Base-by-base conservation (phyloP, 1,140 invertebrate genomes). In the Drosophila biarmipes region DNA sequence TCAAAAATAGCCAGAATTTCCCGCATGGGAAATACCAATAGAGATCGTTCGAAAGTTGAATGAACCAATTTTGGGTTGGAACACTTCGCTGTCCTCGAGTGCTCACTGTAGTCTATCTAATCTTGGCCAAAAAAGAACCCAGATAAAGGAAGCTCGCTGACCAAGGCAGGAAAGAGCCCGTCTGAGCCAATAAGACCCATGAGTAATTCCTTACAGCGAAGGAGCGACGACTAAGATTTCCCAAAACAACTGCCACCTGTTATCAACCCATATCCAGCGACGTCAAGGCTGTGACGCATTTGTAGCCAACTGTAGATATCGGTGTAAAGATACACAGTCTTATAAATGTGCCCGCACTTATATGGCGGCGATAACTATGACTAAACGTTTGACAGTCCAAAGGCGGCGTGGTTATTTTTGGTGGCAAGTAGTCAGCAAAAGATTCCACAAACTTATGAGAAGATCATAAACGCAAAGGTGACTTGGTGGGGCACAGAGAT, bases 291-390 rank as follows among this genome's bases (percentile, higher is more conserved):
- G 45, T 73, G 68, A 86, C 81, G 78, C 81, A 19, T 15, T 73
- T 58, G 78, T 78, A 86, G 82, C 40, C 78, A 80, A 85, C 78
- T 49, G 56, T 80, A 75, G 81, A 78, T 87, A 81, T 68, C 57
- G 14, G 42, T 73, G 64, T 49, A 21, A 46, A 54, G 57, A 55
- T 38, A 58, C 55, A 43, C 37, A 53, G 24, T 55, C 55, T 38
- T 55, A 52, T 42, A 56, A 43, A 43, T 56, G 31, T 61, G 43
- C 7, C 0, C 27, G 5, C 34, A 6, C 43, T 40, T 40, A 37
- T 31, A 19, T 34, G 35, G 34, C 19, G 27, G 34, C 43, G 14
- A 43, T 27, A 55, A 27, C 63, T 55, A 68, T 69, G 66, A 69
- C 66, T 69, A 69, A 69, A 46, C 34, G 21, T 7, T 68, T 53